Evolutionary conservation across 2,888 invertebrate genomes (phyloP), one percentile per base, ranked within the genome.

Genomic region (Hyppa rectilinea): DNA sequence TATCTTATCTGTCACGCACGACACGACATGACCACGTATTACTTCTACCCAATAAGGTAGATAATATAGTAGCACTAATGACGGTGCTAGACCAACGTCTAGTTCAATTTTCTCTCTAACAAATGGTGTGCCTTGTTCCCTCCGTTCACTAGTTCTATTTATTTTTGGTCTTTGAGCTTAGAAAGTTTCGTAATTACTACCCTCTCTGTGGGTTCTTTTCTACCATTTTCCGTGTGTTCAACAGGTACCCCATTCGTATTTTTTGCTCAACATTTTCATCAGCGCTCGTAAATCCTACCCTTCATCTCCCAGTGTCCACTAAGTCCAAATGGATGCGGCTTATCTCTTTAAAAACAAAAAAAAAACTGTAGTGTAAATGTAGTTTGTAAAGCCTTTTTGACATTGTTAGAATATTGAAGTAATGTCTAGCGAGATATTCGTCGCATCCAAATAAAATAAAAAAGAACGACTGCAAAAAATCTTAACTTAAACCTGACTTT

Each of bases 181-280:
- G 82, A 83, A 87, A 88, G 85, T 89, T 90, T 84, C 76, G 86
- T 88, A 89, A 90, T 91, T 90, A 89, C 86, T 74, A 81, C 85
- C 67, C 75, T 75, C 70, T 78, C 80, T 82, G 83, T 83, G 65
- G 71, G 78, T 63, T 58, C 23, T 56, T 75, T 62, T 65, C 20
- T 65, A 50, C 20, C 20, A 66, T 71, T 76, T 81, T 75, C 66
- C 49, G 62, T 64, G 23, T 71, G 69, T 79, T 87, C 88, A 89
- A 89, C 88, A 88, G 89, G 89, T 89, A 81, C 52, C 26, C 52
- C 26, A 62, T 61, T 70, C 34, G 75, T 82, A 85, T 86, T 79
- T 87, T 87, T 84, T 84, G 80, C 82, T 86, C 74, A 45, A 85
- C 78, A 85, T 87, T 88, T 86, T 85, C 85, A 85, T 86, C 85